Evolutionary conservation across 2,888 invertebrate species (phyloP), one percentile per base, ranked within the genome.

Genomic region (Ferrisia virgata): DNA sequence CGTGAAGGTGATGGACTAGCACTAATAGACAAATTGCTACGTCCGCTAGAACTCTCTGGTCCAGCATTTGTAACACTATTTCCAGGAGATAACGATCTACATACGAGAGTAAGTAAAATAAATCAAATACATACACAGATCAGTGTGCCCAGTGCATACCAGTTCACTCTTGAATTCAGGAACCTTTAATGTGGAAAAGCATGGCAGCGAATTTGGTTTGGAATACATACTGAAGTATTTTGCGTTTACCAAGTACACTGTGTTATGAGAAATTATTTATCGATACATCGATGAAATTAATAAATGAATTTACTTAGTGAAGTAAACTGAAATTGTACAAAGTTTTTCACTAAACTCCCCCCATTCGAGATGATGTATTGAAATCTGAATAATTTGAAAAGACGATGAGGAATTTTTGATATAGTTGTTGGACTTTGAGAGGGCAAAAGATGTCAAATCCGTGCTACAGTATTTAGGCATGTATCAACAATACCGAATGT

Each of bases 81-180:
- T 87, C 90, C 91, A 86, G 91, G 91, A 86, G 92, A 92, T 87
- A 92, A 90, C 86, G 92, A 92, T 86, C 89, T 88, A 36, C 9
- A 36, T 0, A 53, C 6, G 4, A 53, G 15, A 53, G 25, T 8
- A 3, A 28, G 2, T 3, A 31, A 33, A 33, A 18, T 6, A 76
- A 36, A 76, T 36, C 18, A 76, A 76, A 36, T 5, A 76, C 2
- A 22, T 58, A 18, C 31, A 33, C 18, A 1, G 58, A 5, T 15
- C 28, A 64, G 15, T 28, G 28, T 15, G 11, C 39, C 39, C n/a
- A n/a, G n/a, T 39, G 39, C 39, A 39, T 11, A 11, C 39, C 11
- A 11, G n/a, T n/a, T n/a, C n/a, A n/a, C n/a, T n/a, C n/a, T n/a
- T n/a, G n/a, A n/a, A n/a, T n/a, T n/a, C n/a, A n/a, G n/a, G n/a